Evolutionary conservation across 2,797 vertebrate species (phyloP).

Genomic region (Streptopelia turtur): DNA sequence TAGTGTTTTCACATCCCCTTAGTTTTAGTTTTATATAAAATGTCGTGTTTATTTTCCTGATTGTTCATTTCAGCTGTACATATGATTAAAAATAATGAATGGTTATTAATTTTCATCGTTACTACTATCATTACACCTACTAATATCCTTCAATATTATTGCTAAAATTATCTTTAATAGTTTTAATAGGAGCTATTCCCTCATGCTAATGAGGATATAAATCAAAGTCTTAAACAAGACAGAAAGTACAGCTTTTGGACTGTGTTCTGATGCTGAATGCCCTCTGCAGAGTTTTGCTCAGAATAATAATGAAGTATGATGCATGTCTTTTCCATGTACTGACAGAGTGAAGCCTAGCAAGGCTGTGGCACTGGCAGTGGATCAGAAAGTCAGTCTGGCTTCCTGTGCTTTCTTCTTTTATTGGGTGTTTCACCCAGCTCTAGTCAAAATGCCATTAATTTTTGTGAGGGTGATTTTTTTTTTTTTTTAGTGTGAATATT

Average conservation of each 20-base stretch:
- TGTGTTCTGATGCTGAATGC: background rate
- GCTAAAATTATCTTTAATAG: conserved; percentile 64
- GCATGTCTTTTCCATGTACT: background rate
- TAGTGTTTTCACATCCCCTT: background rate
- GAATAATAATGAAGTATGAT: background rate
- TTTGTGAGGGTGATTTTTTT: background rate
- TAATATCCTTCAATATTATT: conserved; percentile 62
- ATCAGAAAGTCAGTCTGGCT: background rate
- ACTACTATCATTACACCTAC: conserved; percentile 56
- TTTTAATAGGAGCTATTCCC: conserved; percentile 62
- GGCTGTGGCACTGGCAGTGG: background rate
- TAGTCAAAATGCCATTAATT: background rate
- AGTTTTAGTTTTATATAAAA: conserved; percentile 24
- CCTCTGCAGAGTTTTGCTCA: background rate
- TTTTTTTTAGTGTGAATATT: background rate
- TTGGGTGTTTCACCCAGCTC: background rate
- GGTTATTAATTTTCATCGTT: conserved; percentile 64
- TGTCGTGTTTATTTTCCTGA: conserved; percentile 68
- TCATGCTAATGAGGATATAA: conserved; percentile 57
- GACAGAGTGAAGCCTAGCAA: background rate
- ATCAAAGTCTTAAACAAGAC: conserved; percentile 56
- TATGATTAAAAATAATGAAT: conserved; percentile 69
- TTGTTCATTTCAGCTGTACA: conserved; percentile 58
- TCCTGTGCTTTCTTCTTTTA: conserved; percentile 3
- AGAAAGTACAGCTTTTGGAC: conserved; percentile 30